Evolutionary conservation across 2,797 vertebrate genomes (phyloP).

Genomic region (Podargus strigoides): DNA sequence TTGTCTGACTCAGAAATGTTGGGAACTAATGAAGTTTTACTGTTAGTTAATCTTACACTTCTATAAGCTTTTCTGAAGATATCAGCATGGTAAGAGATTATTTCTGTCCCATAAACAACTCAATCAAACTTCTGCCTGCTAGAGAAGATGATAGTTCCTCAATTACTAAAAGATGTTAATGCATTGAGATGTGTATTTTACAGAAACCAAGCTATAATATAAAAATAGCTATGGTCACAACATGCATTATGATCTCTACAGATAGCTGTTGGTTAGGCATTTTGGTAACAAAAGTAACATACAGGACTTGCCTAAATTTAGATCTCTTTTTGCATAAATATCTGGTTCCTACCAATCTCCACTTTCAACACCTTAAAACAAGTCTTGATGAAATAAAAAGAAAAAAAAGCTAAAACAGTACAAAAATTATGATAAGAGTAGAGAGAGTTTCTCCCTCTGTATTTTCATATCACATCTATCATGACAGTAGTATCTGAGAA

Average conservation of each 20-base stretch:
- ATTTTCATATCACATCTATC: background rate
- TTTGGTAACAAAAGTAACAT: background rate
- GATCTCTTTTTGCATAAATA: background rate
- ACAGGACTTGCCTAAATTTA: background rate
- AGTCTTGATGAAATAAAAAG: background rate
- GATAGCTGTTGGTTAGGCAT: background rate
- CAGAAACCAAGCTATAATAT: background rate
- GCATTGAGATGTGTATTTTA: background rate
- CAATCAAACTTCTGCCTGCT: background rate
- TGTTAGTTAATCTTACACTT: background rate
- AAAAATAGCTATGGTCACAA: background rate
- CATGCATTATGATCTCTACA: background rate
- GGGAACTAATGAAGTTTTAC: background rate
- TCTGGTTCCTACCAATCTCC: background rate
- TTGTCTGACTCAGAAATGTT: background rate
- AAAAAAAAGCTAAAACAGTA: background rate
- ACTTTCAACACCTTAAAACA: background rate
- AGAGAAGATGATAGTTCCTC: background rate
- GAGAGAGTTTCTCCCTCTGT: background rate
- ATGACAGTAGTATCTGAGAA: background rate
- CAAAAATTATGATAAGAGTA: background rate
- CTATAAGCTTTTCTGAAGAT: background rate
- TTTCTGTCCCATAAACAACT: background rate
- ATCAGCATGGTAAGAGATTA: background rate
- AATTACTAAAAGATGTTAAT: background rate